Evolutionary conservation across 2,113 vertebrate genomes (phyloP), one percentile per base, ranked within the genome.

Genomic region (Atlantisia rogersi): DNA sequence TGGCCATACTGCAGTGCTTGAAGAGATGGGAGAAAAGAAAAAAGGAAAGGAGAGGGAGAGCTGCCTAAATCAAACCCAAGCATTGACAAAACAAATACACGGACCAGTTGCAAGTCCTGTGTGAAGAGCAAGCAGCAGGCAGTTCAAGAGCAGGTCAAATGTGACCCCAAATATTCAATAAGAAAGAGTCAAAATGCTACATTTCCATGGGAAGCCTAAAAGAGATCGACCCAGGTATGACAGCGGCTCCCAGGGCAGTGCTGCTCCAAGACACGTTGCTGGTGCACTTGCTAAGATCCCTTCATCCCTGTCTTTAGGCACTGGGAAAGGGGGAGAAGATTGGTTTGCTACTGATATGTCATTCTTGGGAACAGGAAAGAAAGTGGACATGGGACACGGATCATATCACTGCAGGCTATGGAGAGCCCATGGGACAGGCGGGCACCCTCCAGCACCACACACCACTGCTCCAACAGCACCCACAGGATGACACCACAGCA

Each of bases 151-250:
- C n/a, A 80, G 82, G 60, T 69, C 32, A 71, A 86, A 90, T 5
- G 37, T 55, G 87, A 93, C 67, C 37, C 50, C 60, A 90, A n/a
- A 67, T 67, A 73, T 20, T 95, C 81, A 80, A 3, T 56, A 78
- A 91, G 32, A 79, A 67, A 84, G 76, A 94, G 70, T 96, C 85
- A 92, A 92, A 96, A 88, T 90, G 86, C 91, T 82, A 94, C 87
- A 76, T 94, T 95, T 96, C 90, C 83, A 68, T 18, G 39, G 91
- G 91, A 94, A 94, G 88, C 86, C 87, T 82, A 52, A 53, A 68
- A 68, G 59, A 81, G 67, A 32, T 50, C 63, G 75, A 82, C 58
- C 80, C 82, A 78, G 44, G 29, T 59, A 56, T 88, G 68, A 63
- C 14, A 80, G 52, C 0, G 2, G 84, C 86, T 93, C 88, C 84